Conservation (phyloP, 2,888 invertebrate species). For the Bruchidius siliquastri region DNA sequence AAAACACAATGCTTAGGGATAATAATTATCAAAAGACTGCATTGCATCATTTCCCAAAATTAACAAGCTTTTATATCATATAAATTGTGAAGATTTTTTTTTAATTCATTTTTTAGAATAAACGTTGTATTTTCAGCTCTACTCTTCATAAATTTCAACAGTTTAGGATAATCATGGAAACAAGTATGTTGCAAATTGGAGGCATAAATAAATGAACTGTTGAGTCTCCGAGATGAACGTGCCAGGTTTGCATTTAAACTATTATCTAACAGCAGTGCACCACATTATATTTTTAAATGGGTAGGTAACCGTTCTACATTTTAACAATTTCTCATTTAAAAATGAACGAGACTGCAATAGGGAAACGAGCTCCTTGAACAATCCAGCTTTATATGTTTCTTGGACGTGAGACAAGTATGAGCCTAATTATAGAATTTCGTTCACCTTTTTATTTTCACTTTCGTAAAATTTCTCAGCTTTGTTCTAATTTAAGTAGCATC, state of each 20-base stretch:
- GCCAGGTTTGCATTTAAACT: not conserved
- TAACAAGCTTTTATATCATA: no score
- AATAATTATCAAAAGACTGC: no score
- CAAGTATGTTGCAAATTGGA: not conserved
- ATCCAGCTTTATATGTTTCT: conserved; percentile 18
- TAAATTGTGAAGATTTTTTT: no score
- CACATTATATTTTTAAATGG: not conserved
- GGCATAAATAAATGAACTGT: not conserved
- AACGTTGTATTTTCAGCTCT: no score
- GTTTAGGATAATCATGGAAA: not conserved
- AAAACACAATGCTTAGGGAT: no score
- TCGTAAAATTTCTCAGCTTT: not conserved
- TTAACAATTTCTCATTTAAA: conserved; percentile 3
- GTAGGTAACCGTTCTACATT: not conserved
- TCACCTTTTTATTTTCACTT: conserved; percentile 6
- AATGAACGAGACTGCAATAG: conserved; percentile 14
- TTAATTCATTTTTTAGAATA: no score
- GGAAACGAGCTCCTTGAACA: conserved; percentile 15
- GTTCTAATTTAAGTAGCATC: not conserved
- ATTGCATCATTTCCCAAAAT: no score
- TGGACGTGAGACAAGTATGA: conserved; percentile 23
- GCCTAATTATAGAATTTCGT: conserved; percentile 18
- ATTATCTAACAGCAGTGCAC: not conserved
- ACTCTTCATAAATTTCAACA: no score
- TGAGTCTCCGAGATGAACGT: not conserved